Percentiles rank a stretch among this genome's conserved stretches.
Evolutionary conservation across 2,113 vertebrate genomes (phyloP).

Genomic region (Ailurus styani): DNA sequence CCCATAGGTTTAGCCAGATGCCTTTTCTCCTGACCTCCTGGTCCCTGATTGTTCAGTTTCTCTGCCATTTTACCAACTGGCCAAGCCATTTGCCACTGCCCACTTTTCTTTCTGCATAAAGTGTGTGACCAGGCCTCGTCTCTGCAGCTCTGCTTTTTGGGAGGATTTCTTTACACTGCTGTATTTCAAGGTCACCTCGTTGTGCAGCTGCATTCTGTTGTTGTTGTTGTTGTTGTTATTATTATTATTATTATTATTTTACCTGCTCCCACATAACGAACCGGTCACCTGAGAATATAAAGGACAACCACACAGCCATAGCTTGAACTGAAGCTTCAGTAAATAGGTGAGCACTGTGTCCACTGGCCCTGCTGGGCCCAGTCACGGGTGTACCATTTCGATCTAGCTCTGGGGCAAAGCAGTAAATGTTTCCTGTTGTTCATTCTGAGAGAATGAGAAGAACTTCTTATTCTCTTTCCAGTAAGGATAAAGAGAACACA

Average conservation of each 20-base stretch:
- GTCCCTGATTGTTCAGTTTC: neutral
- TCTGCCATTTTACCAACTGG: neutral
- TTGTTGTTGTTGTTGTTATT: neutral
- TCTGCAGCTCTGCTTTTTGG: neutral
- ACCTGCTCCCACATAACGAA: neutral
- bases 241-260: no score
- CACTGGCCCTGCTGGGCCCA: neutral
- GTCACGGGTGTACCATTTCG: neutral
- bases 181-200: neutral
- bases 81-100: neutral
- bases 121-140: neutral
- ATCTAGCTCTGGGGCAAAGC: neutral
- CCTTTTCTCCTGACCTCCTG: neutral
- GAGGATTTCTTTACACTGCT: neutral
- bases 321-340: neutral
- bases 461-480: neutral
- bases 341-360: neutral
- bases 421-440: neutral
- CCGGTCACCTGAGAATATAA: neutral
- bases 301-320: neutral
- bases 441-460: neutral
- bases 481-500: neutral
- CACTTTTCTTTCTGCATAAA: neutral
- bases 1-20: neutral
- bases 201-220: neutral